A percentile compares a stretch with the other conserved stretches of the same genome.
phyloP scores from a whole-genome alignment of 2,113 vertebrate species.

The Panurus biarmicus region DNA sequence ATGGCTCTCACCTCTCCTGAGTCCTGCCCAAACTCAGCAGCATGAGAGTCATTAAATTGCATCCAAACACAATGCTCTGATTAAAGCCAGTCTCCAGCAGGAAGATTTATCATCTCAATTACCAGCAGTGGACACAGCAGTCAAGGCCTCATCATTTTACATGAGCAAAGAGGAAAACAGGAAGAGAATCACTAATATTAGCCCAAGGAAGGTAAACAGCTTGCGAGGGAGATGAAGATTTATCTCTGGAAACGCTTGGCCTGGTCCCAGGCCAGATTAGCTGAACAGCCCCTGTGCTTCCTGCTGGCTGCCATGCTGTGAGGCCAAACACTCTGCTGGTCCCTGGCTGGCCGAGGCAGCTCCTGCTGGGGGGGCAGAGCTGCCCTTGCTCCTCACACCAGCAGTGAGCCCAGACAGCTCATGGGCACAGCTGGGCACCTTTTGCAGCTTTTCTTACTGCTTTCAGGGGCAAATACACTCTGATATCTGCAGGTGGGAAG shows the following conservation, averaged over 20 bases:
- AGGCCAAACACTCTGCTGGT: neutral
- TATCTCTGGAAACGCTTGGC: conserved; percentile 16
- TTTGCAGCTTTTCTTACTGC: neutral
- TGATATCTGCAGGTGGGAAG: accelerated
- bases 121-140: conserved; percentile 64
- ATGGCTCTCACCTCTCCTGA: conserved; percentile 25
- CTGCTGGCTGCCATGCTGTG: neutral
- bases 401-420: neutral
- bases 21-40: conserved; percentile 7
- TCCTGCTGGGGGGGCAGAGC: neutral
- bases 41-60: conserved; percentile 65
- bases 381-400: neutral
- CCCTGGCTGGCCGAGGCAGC: neutral
- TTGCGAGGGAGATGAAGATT: conserved; percentile 41
- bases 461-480: accelerated
- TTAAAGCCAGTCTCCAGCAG: conserved; percentile 68
- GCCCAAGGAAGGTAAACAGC: conserved; percentile 62
- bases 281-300: neutral
- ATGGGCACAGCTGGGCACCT: neutral
- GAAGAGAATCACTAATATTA: conserved; percentile 67
- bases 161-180: conserved; percentile 59
- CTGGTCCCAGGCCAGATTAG: conserved; percentile 16
- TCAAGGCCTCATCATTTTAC: conserved; percentile 61
- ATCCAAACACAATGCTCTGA: conserved; percentile 65
- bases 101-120: conserved; percentile 79